Evolutionary conservation across 2,113 vertebrate genomes (phyloP).

Genomic region (Syngnathus floridae): DNA sequence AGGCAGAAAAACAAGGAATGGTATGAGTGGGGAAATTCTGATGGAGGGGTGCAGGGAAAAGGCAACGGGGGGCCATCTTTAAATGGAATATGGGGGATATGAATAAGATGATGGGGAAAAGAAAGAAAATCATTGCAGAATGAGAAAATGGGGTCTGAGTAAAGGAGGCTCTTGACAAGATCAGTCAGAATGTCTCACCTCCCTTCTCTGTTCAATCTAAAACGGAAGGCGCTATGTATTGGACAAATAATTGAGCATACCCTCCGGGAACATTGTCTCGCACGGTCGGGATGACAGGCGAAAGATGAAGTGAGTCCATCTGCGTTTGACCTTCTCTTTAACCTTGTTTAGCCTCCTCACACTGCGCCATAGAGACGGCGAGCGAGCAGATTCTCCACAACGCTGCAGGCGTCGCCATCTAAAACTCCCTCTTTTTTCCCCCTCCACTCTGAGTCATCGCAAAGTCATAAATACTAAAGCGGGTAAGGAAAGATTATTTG

Average conservation of each 20-base stretch:
- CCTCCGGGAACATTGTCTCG: constrained; percentile 19
- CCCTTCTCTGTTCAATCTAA: neutral
- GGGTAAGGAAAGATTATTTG: constrained; percentile 53
- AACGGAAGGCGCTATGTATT: constrained; percentile 4
- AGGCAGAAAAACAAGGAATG: constrained; percentile 3
- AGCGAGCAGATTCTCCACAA: constrained; percentile 13
- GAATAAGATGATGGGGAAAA: constrained; percentile 1
- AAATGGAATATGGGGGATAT: neutral
- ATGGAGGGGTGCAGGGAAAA: neutral
- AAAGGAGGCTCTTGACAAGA: neutral
- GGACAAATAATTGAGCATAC: constrained; percentile 31
- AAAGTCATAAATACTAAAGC: constrained; percentile 56
- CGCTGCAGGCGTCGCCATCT: constrained; percentile 42
- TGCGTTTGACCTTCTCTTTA: constrained; percentile 63
- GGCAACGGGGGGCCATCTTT: neutral
- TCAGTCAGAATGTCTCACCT: constrained; percentile 9
- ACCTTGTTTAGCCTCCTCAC: constrained; percentile 55
- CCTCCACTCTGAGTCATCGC: constrained; percentile 47
- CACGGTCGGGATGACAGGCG: constrained; percentile 33
- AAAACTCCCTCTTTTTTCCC: constrained; percentile 18
- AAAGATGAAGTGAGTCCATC: constrained; percentile 44
- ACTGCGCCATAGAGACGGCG: constrained; percentile 19
- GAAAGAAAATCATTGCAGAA: constrained; percentile 3
- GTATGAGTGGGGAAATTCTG: constrained; percentile 5
- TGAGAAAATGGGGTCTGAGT: constrained; percentile 12